Conservation (phyloP, 1,140 invertebrate species). For the Bombus superbus region DNA sequence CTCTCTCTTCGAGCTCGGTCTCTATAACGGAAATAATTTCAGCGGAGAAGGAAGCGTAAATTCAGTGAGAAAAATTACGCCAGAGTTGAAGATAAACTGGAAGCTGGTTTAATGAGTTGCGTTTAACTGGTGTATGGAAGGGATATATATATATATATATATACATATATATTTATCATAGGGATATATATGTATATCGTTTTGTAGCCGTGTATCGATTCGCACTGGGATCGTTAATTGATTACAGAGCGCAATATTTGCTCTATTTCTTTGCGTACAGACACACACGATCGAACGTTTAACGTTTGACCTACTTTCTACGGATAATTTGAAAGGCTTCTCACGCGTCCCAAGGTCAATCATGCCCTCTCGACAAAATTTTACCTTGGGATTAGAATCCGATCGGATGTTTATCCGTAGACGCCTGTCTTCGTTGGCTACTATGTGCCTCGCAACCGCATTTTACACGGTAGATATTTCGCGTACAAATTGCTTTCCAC, state of each 20-base stretch:
- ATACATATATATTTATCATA: no score
- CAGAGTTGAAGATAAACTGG: neutral
- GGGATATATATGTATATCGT: neutral
- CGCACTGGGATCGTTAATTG: conserved; percentile 20
- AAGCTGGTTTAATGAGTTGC: neutral
- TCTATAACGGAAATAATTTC: conserved; percentile 8
- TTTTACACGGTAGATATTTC: no score
- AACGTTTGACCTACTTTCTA: conserved; percentile 33
- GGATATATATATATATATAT: neutral
- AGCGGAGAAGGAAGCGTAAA: neutral
- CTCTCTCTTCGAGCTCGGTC: neutral
- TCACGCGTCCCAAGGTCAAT: conserved; percentile 16
- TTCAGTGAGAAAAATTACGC: neutral
- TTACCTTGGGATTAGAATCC: conserved; percentile 24
- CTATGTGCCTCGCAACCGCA: neutral
- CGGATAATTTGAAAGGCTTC: conserved; percentile 30
- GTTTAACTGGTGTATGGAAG: neutral
- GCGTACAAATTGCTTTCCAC: neutral
- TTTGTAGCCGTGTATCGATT: conserved; percentile 6
- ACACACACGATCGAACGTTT: conserved; percentile 18
- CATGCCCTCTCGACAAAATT: conserved; percentile 4
- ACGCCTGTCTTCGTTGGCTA: no score
- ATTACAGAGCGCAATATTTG: conserved; percentile 30
- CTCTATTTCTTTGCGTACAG: conserved; percentile 35
- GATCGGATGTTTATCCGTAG: neutral